Evolutionary conservation across 2,797 vertebrate species (phyloP).

Genomic region (Pempheris klunzingeri): DNA sequence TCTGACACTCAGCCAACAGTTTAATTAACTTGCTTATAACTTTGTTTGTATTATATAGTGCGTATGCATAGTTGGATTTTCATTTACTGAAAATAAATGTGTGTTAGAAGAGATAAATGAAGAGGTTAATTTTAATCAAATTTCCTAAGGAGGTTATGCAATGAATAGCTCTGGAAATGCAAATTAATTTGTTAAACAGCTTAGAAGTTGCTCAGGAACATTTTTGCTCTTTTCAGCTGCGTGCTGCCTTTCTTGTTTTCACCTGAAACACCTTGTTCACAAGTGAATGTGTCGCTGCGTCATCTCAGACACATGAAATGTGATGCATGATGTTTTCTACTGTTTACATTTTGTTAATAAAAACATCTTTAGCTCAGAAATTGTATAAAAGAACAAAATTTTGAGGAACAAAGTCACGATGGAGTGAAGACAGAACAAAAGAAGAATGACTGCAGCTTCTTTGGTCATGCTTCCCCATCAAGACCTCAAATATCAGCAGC

Average conservation of each 20-base stretch:
- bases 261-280: conserved; percentile 36
- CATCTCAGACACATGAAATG: conserved; percentile 18
- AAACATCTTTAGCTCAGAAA: background rate
- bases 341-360: background rate
- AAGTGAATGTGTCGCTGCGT: conserved; percentile 7
- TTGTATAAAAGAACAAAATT: background rate
- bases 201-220: background rate
- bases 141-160: background rate
- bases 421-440: background rate
- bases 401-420: background rate
- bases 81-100: background rate
- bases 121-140: background rate
- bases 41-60: conserved; percentile 4
- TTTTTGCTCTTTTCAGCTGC: conserved; percentile 2
- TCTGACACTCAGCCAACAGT: background rate
- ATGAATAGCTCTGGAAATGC: background rate
- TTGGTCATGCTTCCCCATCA: background rate
- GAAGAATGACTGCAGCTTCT: background rate
- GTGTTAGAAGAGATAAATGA: background rate
- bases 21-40: conserved; percentile 3
- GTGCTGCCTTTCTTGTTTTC: conserved; percentile 2
- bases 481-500: background rate
- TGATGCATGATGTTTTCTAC: background rate
- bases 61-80: background rate
- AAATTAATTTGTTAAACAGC: background rate